Base-by-base conservation (phyloP, 2,888 invertebrate genomes). In the Athetis lepigone region DNA sequence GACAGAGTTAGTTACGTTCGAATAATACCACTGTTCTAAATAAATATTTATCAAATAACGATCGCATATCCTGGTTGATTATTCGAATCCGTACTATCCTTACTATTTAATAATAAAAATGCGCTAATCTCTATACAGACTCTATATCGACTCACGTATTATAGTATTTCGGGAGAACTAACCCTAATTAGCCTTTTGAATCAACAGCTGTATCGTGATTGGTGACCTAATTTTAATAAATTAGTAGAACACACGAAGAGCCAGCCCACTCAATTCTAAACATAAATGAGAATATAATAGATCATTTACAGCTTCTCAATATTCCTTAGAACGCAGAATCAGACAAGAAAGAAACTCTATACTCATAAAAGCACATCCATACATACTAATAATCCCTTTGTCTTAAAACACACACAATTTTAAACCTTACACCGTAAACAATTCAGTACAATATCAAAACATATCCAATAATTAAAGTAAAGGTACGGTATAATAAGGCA, bases 401-500 rank as follows among this genome's bases (percentile, higher is more conserved):
- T 64, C 43, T 61, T 40, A 54, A 45, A 60, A 19, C 13, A 42
- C 39, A 61, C 25, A 50, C 69, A 52, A 80, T 37, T 45, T 60
- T 71, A 65, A 73, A 71, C 79, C 54, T 33, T 80, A 71, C 39
- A 55, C 19, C 16, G 21, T 37, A 29, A 61, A 58, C 29, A 61
- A 58, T 66, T 58, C 60, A 75, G 77, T 72, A 51, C 69, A 71
- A 74, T 76, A 76, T 80, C 60, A 75, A 67, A 70, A 66, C 75
- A 60, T 79, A 83, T 78, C 81, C 82, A 82, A 88, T 88, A 88
- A 89, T 88, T 89, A 88, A 87, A 84, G 82, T 76, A 79, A 84
- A 85, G 83, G 85, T 84, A 81, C 84, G 70, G 85, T 83, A 90
- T 90, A 88, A 90, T 88, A 89, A 90, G 88, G 86, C 63, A 79